These are phyloP conservation scores for Bradypodion pumilum DNA, from an alignment of 2,797 vertebrate genomes.

Conservation along the genomic window DNA sequence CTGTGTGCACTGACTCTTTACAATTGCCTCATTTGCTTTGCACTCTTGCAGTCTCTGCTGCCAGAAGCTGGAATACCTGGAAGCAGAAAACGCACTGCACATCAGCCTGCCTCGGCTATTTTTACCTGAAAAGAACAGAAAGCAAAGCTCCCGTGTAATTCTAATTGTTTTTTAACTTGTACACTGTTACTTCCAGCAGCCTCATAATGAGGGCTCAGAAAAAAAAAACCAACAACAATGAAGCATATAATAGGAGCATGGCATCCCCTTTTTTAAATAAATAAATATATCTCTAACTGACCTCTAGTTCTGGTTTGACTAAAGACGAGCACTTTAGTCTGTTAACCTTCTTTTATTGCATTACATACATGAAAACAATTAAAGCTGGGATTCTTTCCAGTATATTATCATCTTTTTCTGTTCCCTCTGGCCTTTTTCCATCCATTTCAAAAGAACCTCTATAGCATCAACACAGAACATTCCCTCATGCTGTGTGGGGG, in stretches of 20 bases:
- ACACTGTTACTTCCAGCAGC: slow-evolving; percentile 48
- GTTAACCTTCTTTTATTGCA: slow-evolving; percentile 71
- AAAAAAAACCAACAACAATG: slow-evolving; percentile 62
- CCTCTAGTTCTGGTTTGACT: slow-evolving; percentile 68
- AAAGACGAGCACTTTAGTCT: slow-evolving; percentile 57
- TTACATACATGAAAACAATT: slow-evolving; percentile 77
- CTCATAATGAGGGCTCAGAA: slow-evolving; percentile 51
- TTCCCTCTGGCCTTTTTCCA: slow-evolving; percentile 75
- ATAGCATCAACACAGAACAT: slow-evolving; percentile 62
- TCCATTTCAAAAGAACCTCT: slow-evolving; percentile 71
- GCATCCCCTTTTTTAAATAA: slow-evolving; percentile 42
- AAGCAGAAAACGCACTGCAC: background rate
- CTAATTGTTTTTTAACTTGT: slow-evolving; percentile 44
- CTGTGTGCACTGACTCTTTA: background rate
- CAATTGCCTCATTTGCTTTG: slow-evolving; percentile 20
- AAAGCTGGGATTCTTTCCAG: slow-evolving; percentile 72
- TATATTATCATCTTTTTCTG: slow-evolving; percentile 71
- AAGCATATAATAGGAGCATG: slow-evolving; percentile 49
- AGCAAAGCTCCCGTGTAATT: slow-evolving; percentile 39
- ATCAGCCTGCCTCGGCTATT: background rate
- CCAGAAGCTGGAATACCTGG: background rate
- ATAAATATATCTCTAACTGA: slow-evolving; percentile 31
- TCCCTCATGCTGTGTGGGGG: slow-evolving; percentile 63
- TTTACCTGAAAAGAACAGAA: slow-evolving; percentile 44
- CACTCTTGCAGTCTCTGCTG: background rate